Evolutionary conservation across 1,140 invertebrate genomes (phyloP), one percentile per base, ranked within the genome.

Genomic region (Drosophila persimilis): DNA sequence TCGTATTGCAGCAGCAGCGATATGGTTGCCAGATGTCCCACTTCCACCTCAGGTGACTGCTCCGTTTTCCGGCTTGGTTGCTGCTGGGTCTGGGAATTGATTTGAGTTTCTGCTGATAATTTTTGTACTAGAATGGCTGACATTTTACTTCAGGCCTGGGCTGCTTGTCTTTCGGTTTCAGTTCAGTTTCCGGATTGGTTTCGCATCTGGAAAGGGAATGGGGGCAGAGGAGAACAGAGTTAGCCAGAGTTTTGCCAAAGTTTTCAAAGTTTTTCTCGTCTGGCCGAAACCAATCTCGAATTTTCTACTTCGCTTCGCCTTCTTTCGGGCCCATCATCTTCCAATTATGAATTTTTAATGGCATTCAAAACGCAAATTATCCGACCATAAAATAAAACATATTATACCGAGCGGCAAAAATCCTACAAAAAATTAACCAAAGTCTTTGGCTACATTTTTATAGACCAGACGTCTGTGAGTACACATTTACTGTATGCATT

Each of bases 1-100:
- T 91, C 85, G 79, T 91, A 91, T 71, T 91, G 88, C 60, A 90
- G 70, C 71, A 91, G 85, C 57, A 85, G 63, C 69, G 90, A 90
- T 69, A 90, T 90, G 43, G 78, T 79, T 8, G 85, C 79, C 24
- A 84, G 61, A 47, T 80, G 80, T 55, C 71, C 59, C 47, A 66
- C 75, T 50, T 31, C 71, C 52, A 53, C 75, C 48, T 51, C 56
- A 15, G 51, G 41, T 7, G 20, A 26, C 41, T 41, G n/a, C 46
- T 72, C 41, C 22, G 35, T 13, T 13, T 39, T 44, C 29, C 31
- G 43, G 63, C 15, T 56, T n/a, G 24, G 11, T 39, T 39, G 53
- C 22, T 59, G 63, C 13, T 45, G 17, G 6, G n/a, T 1, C n/a
- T 35, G 50, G 22, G 54, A 44, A 39, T 63, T 62, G n/a, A 46